These are phyloP conservation scores for Ditula angustiorana DNA, from an alignment of 2,888 invertebrate species.

Conservation along the genomic window DNA sequence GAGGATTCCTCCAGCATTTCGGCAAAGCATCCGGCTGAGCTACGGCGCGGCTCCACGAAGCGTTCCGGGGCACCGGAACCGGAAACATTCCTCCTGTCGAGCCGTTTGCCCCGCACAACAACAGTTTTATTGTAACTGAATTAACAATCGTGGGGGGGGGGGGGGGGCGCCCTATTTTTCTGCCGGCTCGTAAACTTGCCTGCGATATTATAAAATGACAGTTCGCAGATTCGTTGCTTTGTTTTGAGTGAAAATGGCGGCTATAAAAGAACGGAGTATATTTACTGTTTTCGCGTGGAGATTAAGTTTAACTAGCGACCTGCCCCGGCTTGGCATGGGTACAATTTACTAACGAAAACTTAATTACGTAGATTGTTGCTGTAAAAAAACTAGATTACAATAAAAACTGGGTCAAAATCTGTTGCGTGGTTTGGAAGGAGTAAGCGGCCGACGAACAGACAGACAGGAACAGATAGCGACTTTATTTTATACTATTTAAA, in stretches of 20 bases:
- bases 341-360: too few species aligned
- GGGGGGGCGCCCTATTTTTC: conserved; percentile 33
- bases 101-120: conserved; percentile 39
- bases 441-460: too few species aligned
- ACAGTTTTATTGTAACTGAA: conserved; percentile 44
- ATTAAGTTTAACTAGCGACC: too few species aligned
- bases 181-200: conserved; percentile 30
- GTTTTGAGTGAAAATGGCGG: conserved; percentile 24
- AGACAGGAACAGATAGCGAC: too few species aligned
- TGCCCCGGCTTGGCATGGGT: too few species aligned
- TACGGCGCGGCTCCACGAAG: conserved; percentile 6
- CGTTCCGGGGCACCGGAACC: conserved; percentile 38
- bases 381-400: too few species aligned
- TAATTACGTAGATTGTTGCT: too few species aligned
- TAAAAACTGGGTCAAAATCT: too few species aligned
- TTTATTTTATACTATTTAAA: too few species aligned
- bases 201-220: conserved; percentile 35
- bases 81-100: conserved; percentile 43
- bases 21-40: conserved; percentile 23
- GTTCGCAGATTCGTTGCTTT: conserved; percentile 25
- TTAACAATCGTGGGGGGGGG: conserved; percentile 43
- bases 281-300: conserved; percentile 12
- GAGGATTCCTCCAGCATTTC: conserved; percentile 28
- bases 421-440: too few species aligned
- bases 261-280: conserved; percentile 24